phyloP scores from a whole-genome alignment of 2,113 vertebrate species.

The Tretioscincus oriximinensis region DNA sequence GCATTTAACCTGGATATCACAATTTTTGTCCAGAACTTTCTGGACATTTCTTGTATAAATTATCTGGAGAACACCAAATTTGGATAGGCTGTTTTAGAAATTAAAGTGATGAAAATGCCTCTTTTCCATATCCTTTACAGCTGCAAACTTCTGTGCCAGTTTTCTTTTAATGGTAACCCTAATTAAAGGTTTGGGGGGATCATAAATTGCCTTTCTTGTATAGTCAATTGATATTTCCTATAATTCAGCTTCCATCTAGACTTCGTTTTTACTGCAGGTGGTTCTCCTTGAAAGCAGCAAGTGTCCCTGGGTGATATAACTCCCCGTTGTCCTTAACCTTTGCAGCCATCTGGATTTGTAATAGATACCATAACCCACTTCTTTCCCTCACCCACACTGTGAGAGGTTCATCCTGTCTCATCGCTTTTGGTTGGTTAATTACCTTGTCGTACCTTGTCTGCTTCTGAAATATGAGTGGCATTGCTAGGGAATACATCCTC shows the following conservation, averaged over 20 bases:
- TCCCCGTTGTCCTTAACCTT: not conserved
- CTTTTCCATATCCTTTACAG: too few relatives aligned
- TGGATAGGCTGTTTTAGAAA: too few relatives aligned
- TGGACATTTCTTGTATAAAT: too few relatives aligned
- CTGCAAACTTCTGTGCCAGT: too few relatives aligned
- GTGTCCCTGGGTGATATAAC: not conserved
- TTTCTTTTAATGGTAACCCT: too few relatives aligned
- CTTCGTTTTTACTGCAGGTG: not conserved
- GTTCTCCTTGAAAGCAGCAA: not conserved
- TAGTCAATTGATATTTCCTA: not conserved
- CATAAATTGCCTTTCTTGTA: too few relatives aligned
- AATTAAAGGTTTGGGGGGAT: too few relatives aligned
- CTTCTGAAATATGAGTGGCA: constrained; percentile 55
- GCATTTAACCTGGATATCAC: too few relatives aligned
- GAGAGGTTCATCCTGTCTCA: not conserved
- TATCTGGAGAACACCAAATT: too few relatives aligned
- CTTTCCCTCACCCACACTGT: not conserved
- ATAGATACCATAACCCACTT: not conserved
- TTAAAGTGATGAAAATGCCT: too few relatives aligned
- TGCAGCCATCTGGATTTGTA: fast-evolving
- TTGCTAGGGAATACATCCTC: constrained; percentile 31
- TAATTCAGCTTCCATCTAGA: not conserved
- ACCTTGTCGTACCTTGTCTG: constrained; percentile 27
- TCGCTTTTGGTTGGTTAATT: constrained; percentile 22
- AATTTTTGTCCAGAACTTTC: too few relatives aligned